Evolutionary conservation across 2,797 vertebrate species (phyloP).

Genomic region (Gymnothorax javanicus): DNA sequence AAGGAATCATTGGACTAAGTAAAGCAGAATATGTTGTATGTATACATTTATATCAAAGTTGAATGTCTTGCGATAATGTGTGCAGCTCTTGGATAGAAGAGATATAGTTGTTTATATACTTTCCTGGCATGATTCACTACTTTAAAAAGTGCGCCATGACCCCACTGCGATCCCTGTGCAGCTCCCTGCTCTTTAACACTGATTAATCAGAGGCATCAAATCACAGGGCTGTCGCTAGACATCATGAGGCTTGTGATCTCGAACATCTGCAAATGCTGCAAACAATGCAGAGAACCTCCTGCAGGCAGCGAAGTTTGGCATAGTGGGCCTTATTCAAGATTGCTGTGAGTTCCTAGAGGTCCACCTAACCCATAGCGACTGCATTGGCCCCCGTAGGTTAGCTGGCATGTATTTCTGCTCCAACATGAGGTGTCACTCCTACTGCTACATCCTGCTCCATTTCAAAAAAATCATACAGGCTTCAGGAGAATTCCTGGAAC

Average conservation of each 20-base stretch:
- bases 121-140: not conserved
- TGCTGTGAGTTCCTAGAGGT: slow-evolving; percentile 72
- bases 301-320: slow-evolving; percentile 66
- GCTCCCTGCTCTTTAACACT: slow-evolving; percentile 69
- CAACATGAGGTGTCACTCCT: slow-evolving; percentile 65
- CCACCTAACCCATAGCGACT: slow-evolving; percentile 72
- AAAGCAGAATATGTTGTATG: not conserved
- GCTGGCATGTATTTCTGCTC: slow-evolving; percentile 66
- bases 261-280: slow-evolving; percentile 62
- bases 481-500: slow-evolving; percentile 68
- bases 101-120: not conserved
- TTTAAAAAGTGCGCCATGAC: not conserved
- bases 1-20: not conserved
- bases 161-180: slow-evolving; percentile 39
- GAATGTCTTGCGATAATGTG: not conserved
- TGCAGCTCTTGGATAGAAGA: not conserved
- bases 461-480: slow-evolving; percentile 69
- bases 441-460: slow-evolving; percentile 71
- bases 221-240: slow-evolving; percentile 65
- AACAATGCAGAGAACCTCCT: slow-evolving; percentile 68
- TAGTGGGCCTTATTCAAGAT: slow-evolving; percentile 65
- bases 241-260: slow-evolving; percentile 73
- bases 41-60: not conserved
- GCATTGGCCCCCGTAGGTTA: slow-evolving; percentile 70
- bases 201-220: slow-evolving; percentile 65